Base-by-base conservation (phyloP, 2,888 invertebrate species). In the Polymixis flavicincta region DNA sequence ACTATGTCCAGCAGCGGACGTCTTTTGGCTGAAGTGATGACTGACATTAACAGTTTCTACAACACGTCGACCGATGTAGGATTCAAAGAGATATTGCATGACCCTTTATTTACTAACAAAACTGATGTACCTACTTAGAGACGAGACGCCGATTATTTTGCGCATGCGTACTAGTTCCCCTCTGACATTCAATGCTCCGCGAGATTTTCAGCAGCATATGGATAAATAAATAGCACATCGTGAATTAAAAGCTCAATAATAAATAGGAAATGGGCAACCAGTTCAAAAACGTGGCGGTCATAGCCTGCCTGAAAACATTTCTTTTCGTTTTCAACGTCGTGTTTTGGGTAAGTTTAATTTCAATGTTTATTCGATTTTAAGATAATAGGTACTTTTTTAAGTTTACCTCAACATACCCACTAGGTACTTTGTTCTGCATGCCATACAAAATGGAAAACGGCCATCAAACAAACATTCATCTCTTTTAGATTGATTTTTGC, bases 241-340 rank as follows among this genome's bases (percentile, higher is more conserved):
- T 76, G 60, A 80, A 84, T 57, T 76, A 77, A 80, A 66, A 60
- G 64, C 37, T 69, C 37, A 67, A 69, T 72, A 69, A 63, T 61
- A 67, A 65, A 65, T 63, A 72, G 60, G 79, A 78, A 76, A 98
- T 98, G 98, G 97, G 97, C n/a, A 97, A 98, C 91, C 97, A 97
- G 89, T 96, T 98, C 85, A 97, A 98, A 93, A 98, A 97, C 84
- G 97, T 97, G 83, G 98, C 98, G 60, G 97, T 98, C 48, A 97
- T 98, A 93, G 97, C 98, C 83, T 98, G 98, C 93, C 97, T 98
- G 95, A 98, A 98, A 92, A 97, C 97, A 1, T 95, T 98, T 59
- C 96, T 98, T 80, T 98, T 98, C 97, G 94, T 98, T 71, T 98
- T 98, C 95, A 98, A 98, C 94, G 97, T 98, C 86, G 94, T 98